These are phyloP conservation scores for Drosophila ohnishii DNA, from an alignment of 1,140 invertebrate genomes.

Conservation along the genomic window DNA sequence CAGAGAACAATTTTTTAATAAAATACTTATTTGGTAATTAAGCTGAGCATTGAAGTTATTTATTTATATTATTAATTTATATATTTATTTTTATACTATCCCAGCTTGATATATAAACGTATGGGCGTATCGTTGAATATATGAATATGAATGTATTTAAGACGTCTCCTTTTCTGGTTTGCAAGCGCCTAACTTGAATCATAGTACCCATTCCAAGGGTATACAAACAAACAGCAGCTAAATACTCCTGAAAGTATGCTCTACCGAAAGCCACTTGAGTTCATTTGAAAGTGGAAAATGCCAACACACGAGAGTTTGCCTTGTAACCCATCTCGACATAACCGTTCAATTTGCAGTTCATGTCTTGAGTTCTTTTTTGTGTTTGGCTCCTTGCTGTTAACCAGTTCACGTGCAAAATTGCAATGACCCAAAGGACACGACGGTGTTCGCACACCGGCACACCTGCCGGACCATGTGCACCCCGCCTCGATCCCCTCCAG, in stretches of 20 bases:
- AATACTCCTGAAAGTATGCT: constrained; percentile 13
- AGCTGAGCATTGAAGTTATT: no score
- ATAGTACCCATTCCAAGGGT: no score
- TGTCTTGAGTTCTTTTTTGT: constrained; percentile 38
- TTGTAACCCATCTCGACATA: constrained; percentile 41
- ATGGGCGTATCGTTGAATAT: no score
- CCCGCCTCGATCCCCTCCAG: neutral
- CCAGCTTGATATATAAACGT: no score
- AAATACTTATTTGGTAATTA: no score
- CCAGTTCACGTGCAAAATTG: constrained; percentile 73
- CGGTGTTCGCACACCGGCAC: neutral
- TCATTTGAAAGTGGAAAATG: constrained; percentile 3
- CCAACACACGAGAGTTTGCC: constrained; percentile 2
- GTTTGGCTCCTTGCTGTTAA: constrained; percentile 55
- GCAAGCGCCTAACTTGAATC: no score
- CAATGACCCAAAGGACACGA: constrained; percentile 58
- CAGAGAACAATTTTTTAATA: no score
- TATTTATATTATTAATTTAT: no score
- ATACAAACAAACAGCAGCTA: neutral
- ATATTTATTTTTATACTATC: no score
- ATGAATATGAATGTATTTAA: no score
- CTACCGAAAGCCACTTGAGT: neutral
- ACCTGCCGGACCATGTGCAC: constrained; percentile 9
- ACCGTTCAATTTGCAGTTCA: constrained; percentile 69
- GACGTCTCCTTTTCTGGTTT: no score